These are phyloP conservation scores for Parnassius mnemosyne DNA, from an alignment of 2,888 invertebrate species.

Conservation along the genomic window DNA sequence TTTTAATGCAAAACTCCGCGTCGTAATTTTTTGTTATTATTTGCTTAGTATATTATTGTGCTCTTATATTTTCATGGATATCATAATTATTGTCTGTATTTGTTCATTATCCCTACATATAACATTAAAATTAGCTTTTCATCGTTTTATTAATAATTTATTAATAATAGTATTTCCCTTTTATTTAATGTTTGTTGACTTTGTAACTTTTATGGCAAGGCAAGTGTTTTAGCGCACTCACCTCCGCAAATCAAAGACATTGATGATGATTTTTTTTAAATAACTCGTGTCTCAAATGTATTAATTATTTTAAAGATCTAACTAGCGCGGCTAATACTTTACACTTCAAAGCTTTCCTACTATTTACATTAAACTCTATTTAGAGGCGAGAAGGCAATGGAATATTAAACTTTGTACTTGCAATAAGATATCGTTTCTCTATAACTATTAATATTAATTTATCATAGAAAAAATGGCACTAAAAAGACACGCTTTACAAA, in stretches of 20 bases:
- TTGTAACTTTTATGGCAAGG: constrained; percentile 35
- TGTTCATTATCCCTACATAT: too few species aligned
- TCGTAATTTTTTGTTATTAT: too few species aligned
- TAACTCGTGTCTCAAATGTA: constrained; percentile 41
- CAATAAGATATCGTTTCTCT: constrained; percentile 60
- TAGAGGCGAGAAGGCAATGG: constrained; percentile 73
- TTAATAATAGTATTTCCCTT: too few species aligned
- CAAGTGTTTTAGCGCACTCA: constrained; percentile 49
- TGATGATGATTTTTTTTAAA: constrained; percentile 47
- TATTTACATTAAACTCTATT: constrained; percentile 41
- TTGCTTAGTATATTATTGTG: too few species aligned
- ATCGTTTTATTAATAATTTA: too few species aligned
- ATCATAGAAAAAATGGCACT: constrained; percentile 73
- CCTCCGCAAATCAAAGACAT: constrained; percentile 77
- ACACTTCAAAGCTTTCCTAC: constrained; percentile 60
- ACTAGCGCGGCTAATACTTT: constrained; percentile 66
- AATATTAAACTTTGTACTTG: constrained; percentile 76
- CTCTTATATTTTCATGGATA: too few species aligned
- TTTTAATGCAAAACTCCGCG: too few species aligned
- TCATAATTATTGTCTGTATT: too few species aligned
- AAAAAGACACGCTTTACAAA: constrained; percentile 70
- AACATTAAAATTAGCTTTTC: too few species aligned
- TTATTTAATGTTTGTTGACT: too few species aligned
- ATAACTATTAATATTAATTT: constrained; percentile 37
- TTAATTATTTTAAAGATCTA: constrained; percentile 41